These are phyloP conservation scores for Hemithea aestivaria DNA, from an alignment of 2,888 invertebrate genomes.

Conservation along the genomic window DNA sequence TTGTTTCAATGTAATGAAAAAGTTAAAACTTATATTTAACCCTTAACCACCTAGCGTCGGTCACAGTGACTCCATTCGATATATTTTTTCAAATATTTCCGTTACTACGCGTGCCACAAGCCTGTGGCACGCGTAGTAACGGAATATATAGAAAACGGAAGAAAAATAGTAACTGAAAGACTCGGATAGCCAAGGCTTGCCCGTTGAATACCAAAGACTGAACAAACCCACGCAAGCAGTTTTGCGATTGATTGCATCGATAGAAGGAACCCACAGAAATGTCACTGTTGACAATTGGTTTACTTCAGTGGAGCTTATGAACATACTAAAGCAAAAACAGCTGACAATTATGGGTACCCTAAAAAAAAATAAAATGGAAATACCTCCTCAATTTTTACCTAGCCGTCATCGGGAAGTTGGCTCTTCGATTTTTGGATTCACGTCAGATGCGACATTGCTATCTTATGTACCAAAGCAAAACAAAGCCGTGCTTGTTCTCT, in stretches of 20 bases:
- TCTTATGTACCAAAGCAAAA: conserved; percentile 18
- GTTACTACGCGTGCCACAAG: too few relatives aligned
- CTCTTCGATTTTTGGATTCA: conserved; percentile 17
- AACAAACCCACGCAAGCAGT: conserved; percentile 18
- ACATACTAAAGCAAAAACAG: conserved; percentile 14
- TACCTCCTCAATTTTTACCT: conserved; percentile 11
- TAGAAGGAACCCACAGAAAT: conserved; percentile 22
- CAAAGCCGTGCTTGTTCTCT: conserved; percentile 14
- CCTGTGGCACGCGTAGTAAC: too few relatives aligned
- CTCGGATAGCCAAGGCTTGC: conserved; percentile 14
- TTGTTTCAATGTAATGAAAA: too few relatives aligned
- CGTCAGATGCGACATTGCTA: conserved; percentile 13
- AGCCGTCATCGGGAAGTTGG: conserved; percentile 9
- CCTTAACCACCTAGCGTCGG: too few relatives aligned
- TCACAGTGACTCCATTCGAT: too few relatives aligned
- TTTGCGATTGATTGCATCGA: conserved; percentile 14
- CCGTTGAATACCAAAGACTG: conserved; percentile 12
- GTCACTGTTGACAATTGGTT: conserved; percentile 26
- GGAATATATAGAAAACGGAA: too few relatives aligned
- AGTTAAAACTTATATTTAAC: too few relatives aligned
- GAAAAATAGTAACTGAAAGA: too few relatives aligned
- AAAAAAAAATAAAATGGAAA: conserved; percentile 9
- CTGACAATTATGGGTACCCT: conserved; percentile 21
- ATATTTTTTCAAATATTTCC: too few relatives aligned
- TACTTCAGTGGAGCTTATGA: conserved; percentile 20